Base-by-base conservation (phyloP, 2,797 vertebrate species). In the Limnodromus scolopaceus region DNA sequence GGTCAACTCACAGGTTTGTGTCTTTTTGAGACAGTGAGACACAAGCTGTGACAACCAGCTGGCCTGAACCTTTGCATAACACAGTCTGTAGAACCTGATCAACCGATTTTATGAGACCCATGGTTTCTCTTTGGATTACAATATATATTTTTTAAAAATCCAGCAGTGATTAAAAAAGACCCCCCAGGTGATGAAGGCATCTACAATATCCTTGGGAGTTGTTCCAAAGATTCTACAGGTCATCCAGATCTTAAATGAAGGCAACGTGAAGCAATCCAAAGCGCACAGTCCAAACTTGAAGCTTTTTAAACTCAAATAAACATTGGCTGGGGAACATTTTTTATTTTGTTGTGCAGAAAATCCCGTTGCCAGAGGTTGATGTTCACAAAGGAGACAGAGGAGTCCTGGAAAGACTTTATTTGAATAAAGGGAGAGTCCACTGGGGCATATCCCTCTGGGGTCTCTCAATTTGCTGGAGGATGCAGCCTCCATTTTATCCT, bases 181-280 rank as follows among this genome's bases (percentile, higher is more conserved):
- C 45, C 16, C 49, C 23, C 49, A 75, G 65, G 49, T 71, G 30
- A 84, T 46, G 10, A 91, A 3, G 71, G 18, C 1, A 6, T 34
- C 65, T 71, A 69, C 30, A 49, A 34, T 65, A 92, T 79, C 65
- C 69, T 58, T 58, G 75, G 58, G 64, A 66, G 32, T 45, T 75
- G 36, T 93, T 92, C 63, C 65, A 89, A 46, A 54, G 24, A 57
- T 55, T 89, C 46, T 84, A 76, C 24, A 82, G 58, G 22, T 84
- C 84, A 94, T 63, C 51, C 58, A 65, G 81, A 84, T 54, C 74
- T 84, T 93, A 92, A 80, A 94, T 57, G 38, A 94, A 94, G 54
- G 65, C 85, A 84, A 30, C 2, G 7, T 49, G 65, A 93, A 78
- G 58, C 49, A 81, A 93, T 61, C 41, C 20, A 16, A 84, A 92